Evolutionary conservation across 1,140 invertebrate genomes (phyloP).

Genomic region (Helicoverpa zea): DNA sequence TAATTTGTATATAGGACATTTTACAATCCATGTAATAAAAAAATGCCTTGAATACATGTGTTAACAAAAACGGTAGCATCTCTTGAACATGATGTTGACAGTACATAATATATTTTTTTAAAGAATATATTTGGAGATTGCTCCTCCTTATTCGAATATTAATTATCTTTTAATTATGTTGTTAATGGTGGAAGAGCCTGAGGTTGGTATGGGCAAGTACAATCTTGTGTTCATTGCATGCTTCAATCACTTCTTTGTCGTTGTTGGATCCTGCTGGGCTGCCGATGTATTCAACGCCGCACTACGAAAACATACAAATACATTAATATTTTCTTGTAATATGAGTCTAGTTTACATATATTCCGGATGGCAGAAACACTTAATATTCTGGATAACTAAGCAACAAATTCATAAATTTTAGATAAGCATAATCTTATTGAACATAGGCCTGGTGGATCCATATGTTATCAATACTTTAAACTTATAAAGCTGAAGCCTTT

Average conservation of each 20-base stretch:
- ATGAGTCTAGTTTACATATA: background rate
- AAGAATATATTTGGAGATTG: background rate
- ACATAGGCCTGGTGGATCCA: no score
- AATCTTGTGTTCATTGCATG: constrained; percentile 97
- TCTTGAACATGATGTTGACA: no score
- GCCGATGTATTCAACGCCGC: constrained; percentile 97
- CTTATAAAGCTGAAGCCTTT: no score
- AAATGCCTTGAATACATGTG: no score
- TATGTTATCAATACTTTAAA: no score
- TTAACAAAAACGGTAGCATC: no score
- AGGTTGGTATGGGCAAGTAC: constrained; percentile 96
- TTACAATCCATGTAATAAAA: no score
- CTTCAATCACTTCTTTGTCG: constrained; percentile 91
- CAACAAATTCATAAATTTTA: no score
- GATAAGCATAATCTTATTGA: no score
- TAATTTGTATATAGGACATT: no score
- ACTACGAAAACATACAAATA: constrained; percentile 89
- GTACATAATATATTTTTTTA: background rate
- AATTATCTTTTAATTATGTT: constrained; percentile 1
- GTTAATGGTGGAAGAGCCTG: constrained; percentile 97
- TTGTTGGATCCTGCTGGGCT: constrained; percentile 96
- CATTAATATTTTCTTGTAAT: background rate
- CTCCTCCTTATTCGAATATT: background rate
- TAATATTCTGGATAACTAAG: no score
- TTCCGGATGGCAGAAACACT: no score